These are phyloP conservation scores for Nemoura dubitans DNA, from an alignment of 2,888 invertebrate genomes.

Conservation along the genomic window DNA sequence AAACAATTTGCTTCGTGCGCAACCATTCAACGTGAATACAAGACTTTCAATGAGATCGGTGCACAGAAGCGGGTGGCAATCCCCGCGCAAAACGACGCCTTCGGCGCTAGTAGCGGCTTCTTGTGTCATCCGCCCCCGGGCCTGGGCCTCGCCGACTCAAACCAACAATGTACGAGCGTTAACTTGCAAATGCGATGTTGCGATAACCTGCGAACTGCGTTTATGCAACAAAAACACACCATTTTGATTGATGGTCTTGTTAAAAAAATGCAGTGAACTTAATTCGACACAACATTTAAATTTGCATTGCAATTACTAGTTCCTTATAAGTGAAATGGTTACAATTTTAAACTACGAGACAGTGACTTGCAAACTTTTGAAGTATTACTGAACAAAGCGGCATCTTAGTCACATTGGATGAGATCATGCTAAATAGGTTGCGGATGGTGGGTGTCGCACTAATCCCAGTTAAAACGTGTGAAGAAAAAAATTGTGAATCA, in stretches of 20 bases:
- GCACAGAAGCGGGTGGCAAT: not conserved
- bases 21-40: not conserved
- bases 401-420: not conserved
- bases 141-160: too few relatives aligned
- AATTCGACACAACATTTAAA: not conserved
- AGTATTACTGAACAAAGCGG: not conserved
- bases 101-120: not conserved
- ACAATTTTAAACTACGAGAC: not conserved
- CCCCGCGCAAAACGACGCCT: too few relatives aligned
- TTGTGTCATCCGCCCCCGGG: not conserved
- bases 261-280: not conserved
- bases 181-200: too few relatives aligned
- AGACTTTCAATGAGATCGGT: not conserved
- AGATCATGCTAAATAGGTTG: not conserved
- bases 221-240: not conserved
- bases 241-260: not conserved
- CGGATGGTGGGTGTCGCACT: not conserved
- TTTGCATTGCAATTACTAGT: too few relatives aligned
- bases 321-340: not conserved
- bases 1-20: slow-evolving; percentile 31
- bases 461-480: not conserved
- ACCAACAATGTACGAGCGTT: too few relatives aligned
- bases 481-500: not conserved
- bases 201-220: not conserved
- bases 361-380: not conserved